phyloP scores from a whole-genome alignment of 2,888 invertebrate species.

The Acrobasis suavella region DNA sequence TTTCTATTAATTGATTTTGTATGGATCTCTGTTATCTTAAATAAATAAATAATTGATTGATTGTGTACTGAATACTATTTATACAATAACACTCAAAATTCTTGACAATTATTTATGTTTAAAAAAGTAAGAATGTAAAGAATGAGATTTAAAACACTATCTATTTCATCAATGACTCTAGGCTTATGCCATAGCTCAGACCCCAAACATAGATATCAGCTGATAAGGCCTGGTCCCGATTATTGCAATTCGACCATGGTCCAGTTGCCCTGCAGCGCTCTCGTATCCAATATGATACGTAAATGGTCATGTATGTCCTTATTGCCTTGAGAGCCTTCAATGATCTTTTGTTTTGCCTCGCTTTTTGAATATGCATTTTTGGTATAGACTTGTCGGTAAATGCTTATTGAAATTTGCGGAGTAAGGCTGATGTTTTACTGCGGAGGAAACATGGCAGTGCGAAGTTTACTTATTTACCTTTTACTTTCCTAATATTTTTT shows the following conservation, averaged over 20 bases:
- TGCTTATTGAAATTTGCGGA: neutral
- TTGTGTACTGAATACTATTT: too few species aligned
- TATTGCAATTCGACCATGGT: slow-evolving; percentile 20
- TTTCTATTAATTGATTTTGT: too few species aligned
- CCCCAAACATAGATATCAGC: neutral
- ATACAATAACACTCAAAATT: too few species aligned
- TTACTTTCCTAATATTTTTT: too few species aligned
- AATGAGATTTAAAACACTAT: too few species aligned
- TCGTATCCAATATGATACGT: slow-evolving; percentile 11
- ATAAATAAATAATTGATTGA: too few species aligned
- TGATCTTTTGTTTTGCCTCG: slow-evolving; percentile 17
- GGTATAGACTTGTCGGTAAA: neutral
- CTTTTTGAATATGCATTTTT: slow-evolving; percentile 13
- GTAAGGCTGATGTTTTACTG: neutral
- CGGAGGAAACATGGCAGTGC: neutral
- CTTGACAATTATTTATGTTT: too few species aligned
- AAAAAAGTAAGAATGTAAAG: too few species aligned
- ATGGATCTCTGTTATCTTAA: too few species aligned
- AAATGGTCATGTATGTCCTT: slow-evolving; percentile 17
- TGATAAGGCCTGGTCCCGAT: slow-evolving; percentile 5
- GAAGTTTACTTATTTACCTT: too few species aligned
- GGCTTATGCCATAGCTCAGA: neutral
- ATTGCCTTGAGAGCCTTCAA: slow-evolving; percentile 9
- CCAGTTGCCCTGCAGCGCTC: slow-evolving; percentile 14
- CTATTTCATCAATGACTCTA: neutral